phyloP scores from a whole-genome alignment of 2,797 vertebrate genomes.

The Aplochiton taeniatus region DNA sequence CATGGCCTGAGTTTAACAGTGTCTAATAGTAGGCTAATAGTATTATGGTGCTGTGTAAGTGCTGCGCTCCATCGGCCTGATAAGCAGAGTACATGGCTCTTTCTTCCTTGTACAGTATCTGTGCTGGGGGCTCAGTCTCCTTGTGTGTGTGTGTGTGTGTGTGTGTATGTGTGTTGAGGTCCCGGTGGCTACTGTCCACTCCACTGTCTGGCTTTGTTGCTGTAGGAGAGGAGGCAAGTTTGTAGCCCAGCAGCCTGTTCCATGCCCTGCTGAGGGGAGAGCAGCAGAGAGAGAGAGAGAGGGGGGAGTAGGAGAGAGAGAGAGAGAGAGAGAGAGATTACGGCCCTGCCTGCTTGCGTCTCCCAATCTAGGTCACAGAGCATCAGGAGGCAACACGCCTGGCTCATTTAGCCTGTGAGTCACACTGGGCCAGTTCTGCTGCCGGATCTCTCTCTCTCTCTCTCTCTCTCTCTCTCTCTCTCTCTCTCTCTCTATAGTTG shows the following conservation, averaged over 20 bases:
- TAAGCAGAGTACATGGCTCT: neutral
- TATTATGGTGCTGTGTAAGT: neutral
- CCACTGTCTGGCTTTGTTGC: conserved; percentile 18
- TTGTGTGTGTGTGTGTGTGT: conserved; percentile 2
- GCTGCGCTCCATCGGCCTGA: conserved; percentile 7
- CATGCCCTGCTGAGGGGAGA: conserved; percentile 21
- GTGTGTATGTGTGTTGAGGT: neutral
- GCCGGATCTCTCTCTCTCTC: conserved; percentile 37
- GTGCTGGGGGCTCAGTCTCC: neutral
- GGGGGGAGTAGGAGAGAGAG: conserved; percentile 19
- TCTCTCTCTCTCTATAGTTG: neutral
- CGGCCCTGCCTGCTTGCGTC: conserved; percentile 52
- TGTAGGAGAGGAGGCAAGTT: conserved; percentile 44
- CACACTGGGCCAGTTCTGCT: conserved; percentile 60
- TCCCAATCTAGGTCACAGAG: conserved; percentile 80
- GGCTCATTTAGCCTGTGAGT: conserved; percentile 71
- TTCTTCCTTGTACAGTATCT: neutral
- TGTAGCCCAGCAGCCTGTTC: conserved; percentile 41
- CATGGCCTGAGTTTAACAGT: neutral
- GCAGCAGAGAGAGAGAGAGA: conserved; percentile 34
- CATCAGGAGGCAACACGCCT: conserved; percentile 71
- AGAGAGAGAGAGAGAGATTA: conserved; percentile 65
- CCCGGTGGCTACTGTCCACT: conserved; percentile 19
- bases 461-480: conserved; percentile 31
- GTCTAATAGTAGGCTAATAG: neutral